phyloP scores from a whole-genome alignment of 2,113 vertebrate species.

The Camelus dromedarius region DNA sequence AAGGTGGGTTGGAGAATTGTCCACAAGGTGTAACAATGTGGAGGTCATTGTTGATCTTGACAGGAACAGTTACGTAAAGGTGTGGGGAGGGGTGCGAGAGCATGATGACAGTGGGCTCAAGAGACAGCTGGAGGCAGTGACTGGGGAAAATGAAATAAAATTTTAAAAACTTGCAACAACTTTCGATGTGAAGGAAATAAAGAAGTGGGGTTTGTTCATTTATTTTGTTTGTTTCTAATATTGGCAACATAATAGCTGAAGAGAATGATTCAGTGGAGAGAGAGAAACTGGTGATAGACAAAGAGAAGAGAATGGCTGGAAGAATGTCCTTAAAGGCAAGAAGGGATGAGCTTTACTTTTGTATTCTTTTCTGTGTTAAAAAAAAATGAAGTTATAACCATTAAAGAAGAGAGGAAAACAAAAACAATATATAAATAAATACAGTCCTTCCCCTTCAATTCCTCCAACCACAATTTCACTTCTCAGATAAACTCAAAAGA shows the following conservation, averaged over 20 bases:
- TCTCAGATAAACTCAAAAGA: not conserved
- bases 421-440: not conserved
- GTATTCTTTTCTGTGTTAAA: not conserved
- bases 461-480: not conserved
- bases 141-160: not conserved
- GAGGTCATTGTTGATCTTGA: not conserved
- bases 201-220: not conserved
- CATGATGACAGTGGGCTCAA: not conserved
- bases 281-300: not conserved
- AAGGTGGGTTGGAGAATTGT: not conserved
- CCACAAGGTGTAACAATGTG: not conserved
- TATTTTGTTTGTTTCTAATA: not conserved
- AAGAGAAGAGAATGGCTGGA: not conserved
- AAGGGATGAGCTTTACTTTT: not conserved
- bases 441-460: not conserved
- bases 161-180: not conserved
- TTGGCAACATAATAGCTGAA: conserved; percentile 1
- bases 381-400: not conserved
- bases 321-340: not conserved
- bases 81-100: not conserved
- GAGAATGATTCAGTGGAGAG: not conserved
- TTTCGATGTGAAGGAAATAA: not conserved
- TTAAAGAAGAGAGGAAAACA: not conserved
- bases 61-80: not conserved
- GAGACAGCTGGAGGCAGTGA: not conserved